Conservation (phyloP, 2,888 invertebrate species). For the Leptinotarsa peninsularis region DNA sequence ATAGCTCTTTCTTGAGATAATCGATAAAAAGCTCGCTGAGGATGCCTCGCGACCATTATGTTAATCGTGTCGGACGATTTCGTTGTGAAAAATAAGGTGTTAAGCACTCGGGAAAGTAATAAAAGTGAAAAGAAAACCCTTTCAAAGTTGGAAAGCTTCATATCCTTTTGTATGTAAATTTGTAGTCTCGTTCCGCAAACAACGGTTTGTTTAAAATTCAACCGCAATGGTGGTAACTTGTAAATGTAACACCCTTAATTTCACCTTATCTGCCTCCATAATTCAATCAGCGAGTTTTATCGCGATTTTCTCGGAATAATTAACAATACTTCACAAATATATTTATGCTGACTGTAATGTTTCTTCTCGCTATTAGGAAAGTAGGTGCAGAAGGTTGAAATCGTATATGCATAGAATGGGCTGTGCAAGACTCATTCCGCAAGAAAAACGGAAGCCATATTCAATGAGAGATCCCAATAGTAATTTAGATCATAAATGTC, state of each 20-base stretch:
- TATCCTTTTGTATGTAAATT: slow-evolving; percentile 56
- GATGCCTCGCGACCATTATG: slow-evolving; percentile 23
- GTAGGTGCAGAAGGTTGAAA: background rate
- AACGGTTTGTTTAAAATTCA: slow-evolving; percentile 57
- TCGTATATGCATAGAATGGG: background rate
- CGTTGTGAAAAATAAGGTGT: slow-evolving; percentile 38
- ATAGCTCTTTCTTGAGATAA: background rate
- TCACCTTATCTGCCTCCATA: slow-evolving; percentile 57
- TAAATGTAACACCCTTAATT: slow-evolving; percentile 59
- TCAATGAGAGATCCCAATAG: too few relatives aligned
- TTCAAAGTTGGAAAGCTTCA: slow-evolving; percentile 46
- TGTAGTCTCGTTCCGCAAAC: slow-evolving; percentile 53
- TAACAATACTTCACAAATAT: slow-evolving; percentile 45
- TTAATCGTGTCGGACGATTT: slow-evolving; percentile 29
- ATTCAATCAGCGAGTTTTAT: slow-evolving; percentile 57
- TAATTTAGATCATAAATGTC: too few relatives aligned
- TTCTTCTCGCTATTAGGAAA: background rate
- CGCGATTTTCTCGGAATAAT: slow-evolving; percentile 57
- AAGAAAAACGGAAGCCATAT: too few relatives aligned
- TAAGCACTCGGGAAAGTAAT: slow-evolving; percentile 42
- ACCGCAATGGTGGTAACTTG: slow-evolving; percentile 58
- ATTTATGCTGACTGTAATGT: slow-evolving; percentile 18
- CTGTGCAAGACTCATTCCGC: background rate
- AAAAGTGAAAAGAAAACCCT: slow-evolving; percentile 48
- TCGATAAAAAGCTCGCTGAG: slow-evolving; percentile 9